Evolutionary conservation across 2,113 vertebrate species (phyloP).

Genomic region (Callorhinus ursinus): DNA sequence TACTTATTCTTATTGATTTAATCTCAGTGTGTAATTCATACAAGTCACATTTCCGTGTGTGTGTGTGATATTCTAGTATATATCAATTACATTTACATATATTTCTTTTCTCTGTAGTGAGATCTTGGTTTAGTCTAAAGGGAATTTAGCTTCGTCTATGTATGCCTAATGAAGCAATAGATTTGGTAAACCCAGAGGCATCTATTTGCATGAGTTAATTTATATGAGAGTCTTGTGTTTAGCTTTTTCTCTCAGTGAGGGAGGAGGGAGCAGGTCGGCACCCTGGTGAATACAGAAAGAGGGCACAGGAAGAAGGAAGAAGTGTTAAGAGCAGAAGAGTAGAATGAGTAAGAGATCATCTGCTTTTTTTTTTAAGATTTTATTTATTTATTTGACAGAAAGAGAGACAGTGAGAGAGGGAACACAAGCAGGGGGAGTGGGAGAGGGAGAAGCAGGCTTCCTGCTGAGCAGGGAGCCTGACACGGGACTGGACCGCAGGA

Average conservation of each 20-base stretch:
- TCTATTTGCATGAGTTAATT: constrained; percentile 27
- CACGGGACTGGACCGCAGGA: too few species aligned
- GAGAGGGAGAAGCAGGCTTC: too few species aligned
- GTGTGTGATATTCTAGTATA: background rate
- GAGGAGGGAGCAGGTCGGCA: background rate
- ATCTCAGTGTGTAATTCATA: background rate
- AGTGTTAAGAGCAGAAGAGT: background rate
- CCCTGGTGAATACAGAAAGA: background rate
- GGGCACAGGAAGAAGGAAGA: background rate
- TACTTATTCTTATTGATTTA: background rate
- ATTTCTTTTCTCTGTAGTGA: background rate
- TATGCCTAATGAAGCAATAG: background rate
- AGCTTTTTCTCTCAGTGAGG: background rate
- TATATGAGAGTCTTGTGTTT: background rate
- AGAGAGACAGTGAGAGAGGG: too few species aligned
- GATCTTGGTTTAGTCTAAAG: background rate
- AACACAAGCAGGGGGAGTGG: too few species aligned
- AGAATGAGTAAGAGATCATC: background rate
- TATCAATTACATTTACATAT: background rate
- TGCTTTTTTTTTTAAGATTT: background rate
- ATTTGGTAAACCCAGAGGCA: constrained; percentile 38
- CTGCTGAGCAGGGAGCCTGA: too few species aligned
- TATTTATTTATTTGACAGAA: too few species aligned
- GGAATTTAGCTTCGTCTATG: background rate
- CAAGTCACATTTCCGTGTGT: background rate